Percentiles rank a stretch among this genome's conserved stretches.
Conservation (phyloP, 2,113 vertebrate species). For the Gallinago undulata region DNA sequence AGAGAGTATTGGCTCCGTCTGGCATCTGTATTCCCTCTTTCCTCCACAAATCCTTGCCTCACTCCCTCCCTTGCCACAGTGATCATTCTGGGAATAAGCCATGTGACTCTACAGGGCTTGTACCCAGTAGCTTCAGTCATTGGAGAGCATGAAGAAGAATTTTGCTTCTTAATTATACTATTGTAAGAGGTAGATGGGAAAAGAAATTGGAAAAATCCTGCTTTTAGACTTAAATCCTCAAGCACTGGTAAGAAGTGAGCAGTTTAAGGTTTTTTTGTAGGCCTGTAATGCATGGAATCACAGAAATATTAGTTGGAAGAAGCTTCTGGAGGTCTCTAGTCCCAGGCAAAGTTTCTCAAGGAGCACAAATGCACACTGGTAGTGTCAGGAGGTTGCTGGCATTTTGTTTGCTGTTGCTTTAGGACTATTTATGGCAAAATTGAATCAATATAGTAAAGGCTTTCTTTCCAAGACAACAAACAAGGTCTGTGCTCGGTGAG, state of each 20-base stretch:
- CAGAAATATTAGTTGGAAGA: neutral
- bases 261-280: neutral
- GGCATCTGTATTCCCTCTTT: neutral
- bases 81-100: neutral
- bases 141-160: neutral
- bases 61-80: neutral
- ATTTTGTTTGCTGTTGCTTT: neutral
- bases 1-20: neutral
- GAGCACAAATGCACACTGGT: fast-evolving
- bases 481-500: too few species aligned
- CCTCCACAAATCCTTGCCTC: neutral
- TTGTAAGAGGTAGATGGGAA: neutral
- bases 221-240: neutral
- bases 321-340: neutral
- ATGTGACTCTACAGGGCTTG: neutral
- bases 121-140: neutral
- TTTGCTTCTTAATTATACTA: neutral
- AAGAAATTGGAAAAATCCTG: neutral
- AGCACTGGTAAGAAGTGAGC: neutral
- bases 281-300: neutral
- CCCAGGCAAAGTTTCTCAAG: neutral
- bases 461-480: neutral
- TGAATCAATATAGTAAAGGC: neutral
- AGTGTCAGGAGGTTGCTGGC: neutral
- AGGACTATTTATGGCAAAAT: neutral